Evolutionary conservation across 2,113 vertebrate species (phyloP).

Genomic region (Meles meles): DNA sequence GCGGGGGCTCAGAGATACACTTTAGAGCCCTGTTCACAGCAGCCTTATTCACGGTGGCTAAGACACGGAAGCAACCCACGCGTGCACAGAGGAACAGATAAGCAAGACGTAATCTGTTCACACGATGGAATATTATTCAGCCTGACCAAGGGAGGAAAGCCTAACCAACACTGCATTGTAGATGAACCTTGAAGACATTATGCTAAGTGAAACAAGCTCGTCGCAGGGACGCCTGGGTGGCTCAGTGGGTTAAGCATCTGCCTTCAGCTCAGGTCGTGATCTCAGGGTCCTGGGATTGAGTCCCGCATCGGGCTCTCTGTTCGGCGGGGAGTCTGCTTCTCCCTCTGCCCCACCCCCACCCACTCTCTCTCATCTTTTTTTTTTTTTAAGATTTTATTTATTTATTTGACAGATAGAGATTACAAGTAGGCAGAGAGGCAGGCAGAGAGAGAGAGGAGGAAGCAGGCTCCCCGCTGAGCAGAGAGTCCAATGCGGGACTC

Average conservation of each 20-base stretch:
- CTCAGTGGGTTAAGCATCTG: not conserved
- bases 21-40: not conserved
- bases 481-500: too few species aligned
- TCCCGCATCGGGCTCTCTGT: not conserved
- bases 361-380: not conserved
- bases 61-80: not conserved
- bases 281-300: not conserved
- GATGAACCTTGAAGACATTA: not conserved
- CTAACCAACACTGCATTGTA: too few species aligned
- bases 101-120: too few species aligned
- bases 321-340: not conserved
- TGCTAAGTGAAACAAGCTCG: not conserved
- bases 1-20: not conserved
- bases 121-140: not conserved
- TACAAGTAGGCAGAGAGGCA: too few species aligned
- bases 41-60: not conserved
- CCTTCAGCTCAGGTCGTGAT: not conserved
- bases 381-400: too few species aligned
- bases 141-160: not conserved
- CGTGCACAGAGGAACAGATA: not conserved
- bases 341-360: not conserved
- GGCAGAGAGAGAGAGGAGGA: too few species aligned
- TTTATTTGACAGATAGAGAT: too few species aligned
- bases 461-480: too few species aligned
- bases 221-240: not conserved